These are phyloP conservation scores for Equus quagga DNA, from an alignment of 2,113 vertebrate species.

Conservation along the genomic window DNA sequence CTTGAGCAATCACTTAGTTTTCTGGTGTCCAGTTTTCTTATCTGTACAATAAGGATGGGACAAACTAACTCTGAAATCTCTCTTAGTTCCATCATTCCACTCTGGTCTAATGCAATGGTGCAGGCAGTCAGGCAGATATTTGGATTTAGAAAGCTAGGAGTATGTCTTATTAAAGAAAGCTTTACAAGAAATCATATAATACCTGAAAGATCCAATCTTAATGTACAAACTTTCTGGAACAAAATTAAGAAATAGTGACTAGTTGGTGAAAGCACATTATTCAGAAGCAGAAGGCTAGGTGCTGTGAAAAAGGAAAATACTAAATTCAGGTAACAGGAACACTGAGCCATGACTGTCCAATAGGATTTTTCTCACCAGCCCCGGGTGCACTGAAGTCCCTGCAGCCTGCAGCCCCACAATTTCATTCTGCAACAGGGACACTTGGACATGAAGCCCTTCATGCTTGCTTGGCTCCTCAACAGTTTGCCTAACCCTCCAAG, in stretches of 20 bases:
- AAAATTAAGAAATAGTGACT: neutral
- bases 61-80: neutral
- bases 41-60: neutral
- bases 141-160: conserved; percentile 15
- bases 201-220: neutral
- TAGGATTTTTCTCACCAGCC: neutral
- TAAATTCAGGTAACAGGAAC: neutral
- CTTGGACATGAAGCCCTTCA: neutral
- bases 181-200: neutral
- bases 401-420: neutral
- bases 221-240: neutral
- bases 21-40: neutral
- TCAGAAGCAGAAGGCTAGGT: neutral
- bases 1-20: neutral
- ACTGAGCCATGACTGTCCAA: neutral
- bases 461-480: neutral
- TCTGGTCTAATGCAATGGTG: neutral
- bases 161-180: neutral
- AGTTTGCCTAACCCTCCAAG: neutral
- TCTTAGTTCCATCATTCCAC: neutral
- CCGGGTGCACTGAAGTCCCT: neutral
- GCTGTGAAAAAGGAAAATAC: neutral
- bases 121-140: neutral
- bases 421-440: neutral
- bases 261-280: neutral